Evolutionary conservation across 2,113 vertebrate genomes (phyloP), one percentile per base, ranked within the genome.

Genomic region (Lamprotornis superbus): DNA sequence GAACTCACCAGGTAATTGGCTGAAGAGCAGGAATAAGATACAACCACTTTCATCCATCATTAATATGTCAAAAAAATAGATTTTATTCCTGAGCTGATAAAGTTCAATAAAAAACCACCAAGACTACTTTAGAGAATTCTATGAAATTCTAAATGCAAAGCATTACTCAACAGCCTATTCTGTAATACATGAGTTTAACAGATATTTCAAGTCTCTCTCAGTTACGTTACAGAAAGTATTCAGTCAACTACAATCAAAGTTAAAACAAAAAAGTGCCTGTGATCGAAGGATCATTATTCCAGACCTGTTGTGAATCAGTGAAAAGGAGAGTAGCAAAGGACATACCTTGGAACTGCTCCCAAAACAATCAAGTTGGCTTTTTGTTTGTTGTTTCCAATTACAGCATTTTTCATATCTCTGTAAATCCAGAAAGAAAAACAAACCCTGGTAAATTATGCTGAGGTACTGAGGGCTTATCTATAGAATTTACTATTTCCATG

Each of bases 311-410:
- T 93, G 90, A 93, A 95, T 96, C 87, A 93, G 87, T 81, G 97
- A 96, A 97, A 98, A 98, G 93, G 87, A 95, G 71, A 93, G 90
- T 97, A 88, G 96, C 37, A 93, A 90, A 96, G 97, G 95, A 97
- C 97, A 91, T 98, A 99, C 99, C 99, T 99, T 85, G 99, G 99
- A 96, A 99, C 99, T 77, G 99, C 99, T 98, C 99, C 99, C 93
- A 99, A 98, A 97, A 99, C 99, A 94, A 99, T 99, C 97, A 99
- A 98, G 97, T 99, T 99, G 97, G 99, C 99, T 98, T 99, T 99
- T 98, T 99, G 99, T 97, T 99, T 99, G 98, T 99, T 99, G 98
- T 99, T 99, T 98, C 99, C 99, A 97, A 99, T 99, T 92, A 99
- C 99, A 47, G 99, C 99, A 97, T 99, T 99, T 98, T 99, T 99